Evolutionary conservation across 2,888 invertebrate genomes (phyloP).

Genomic region (Aporophyla nigra): DNA sequence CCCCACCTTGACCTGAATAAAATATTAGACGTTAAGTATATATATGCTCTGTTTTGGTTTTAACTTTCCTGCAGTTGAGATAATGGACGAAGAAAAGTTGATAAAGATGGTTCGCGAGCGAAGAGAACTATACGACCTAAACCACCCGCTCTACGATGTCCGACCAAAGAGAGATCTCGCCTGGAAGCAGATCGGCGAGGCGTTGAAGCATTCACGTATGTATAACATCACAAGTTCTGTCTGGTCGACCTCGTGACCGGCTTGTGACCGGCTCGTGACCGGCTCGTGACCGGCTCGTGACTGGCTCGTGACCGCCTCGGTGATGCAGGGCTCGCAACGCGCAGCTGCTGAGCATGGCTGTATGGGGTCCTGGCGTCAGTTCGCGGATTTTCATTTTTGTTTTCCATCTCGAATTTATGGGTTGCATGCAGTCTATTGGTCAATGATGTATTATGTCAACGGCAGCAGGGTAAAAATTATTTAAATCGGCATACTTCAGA

Average conservation of each 20-base stretch:
- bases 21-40: background rate
- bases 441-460: no score
- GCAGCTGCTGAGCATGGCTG: background rate
- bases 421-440: no score
- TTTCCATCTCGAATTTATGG: background rate
- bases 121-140: conserved; percentile 48
- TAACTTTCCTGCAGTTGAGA: background rate
- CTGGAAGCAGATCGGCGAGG: conserved; percentile 38
- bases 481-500: no score
- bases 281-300: no score
- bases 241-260: background rate
- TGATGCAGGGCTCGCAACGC: background rate
- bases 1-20: no score
- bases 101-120: conserved; percentile 50
- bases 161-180: conserved; percentile 37
- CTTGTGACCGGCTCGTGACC: no score
- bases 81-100: conserved; percentile 46
- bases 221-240: background rate
- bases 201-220: conserved; percentile 36
- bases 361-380: background rate
- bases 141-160: conserved; percentile 48
- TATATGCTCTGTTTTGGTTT: background rate
- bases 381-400: background rate
- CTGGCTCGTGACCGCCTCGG: no score
- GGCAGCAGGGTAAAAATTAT: no score